Base-by-base conservation (phyloP, 2,797 vertebrate genomes). In the Myotis findleyi region DNA sequence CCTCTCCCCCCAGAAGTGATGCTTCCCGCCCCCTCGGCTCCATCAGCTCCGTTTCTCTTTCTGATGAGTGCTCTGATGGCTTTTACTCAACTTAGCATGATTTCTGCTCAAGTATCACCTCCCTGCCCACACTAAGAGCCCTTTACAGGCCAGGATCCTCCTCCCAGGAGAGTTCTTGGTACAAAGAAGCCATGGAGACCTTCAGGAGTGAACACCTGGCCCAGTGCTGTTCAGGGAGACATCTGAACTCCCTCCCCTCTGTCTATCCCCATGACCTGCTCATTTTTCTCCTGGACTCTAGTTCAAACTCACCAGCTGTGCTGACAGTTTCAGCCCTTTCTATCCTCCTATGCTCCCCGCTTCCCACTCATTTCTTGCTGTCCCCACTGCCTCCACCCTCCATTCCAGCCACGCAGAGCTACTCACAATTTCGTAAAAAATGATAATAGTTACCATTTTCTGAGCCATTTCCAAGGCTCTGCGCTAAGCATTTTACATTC, bases 71-170 rank as follows among this genome's bases (percentile, higher is more conserved):
- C 64, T 33, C 75, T 38, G 30, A 36, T 30, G 86, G 36, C 3
- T 73, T 77, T 88, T 33, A n/a, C 36, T 17, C 5, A 44, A 16
- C 9, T 27, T 51, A 7, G 69, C 36, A 64, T 93, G 66, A 73
- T 91, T 88, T 94, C 89, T 96, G 57, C 44, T 89, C 47, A 33
- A 41, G 30, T 68, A 3, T 71, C 5, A 33, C 17, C 27, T 75
- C n/a, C n/a, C 44, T 51, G n/a, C 36, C 64, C 14, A 0, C 17
- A n/a, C 23, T 0, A 38, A 88, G 95, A 62, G 47, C 38, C 18
- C 72, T 57, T 64, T 79, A 27, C n/a, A 55, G 68, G 68, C 36
- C 6, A 4, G 69, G 44, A 41, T 14, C 38, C 33, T 17, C n/a
- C 12, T 76, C 71, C 66, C 27, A 41, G 68, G 33, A 27, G 16